Conservation (phyloP, 2,797 vertebrate genomes). For the Agapornis canus region DNA sequence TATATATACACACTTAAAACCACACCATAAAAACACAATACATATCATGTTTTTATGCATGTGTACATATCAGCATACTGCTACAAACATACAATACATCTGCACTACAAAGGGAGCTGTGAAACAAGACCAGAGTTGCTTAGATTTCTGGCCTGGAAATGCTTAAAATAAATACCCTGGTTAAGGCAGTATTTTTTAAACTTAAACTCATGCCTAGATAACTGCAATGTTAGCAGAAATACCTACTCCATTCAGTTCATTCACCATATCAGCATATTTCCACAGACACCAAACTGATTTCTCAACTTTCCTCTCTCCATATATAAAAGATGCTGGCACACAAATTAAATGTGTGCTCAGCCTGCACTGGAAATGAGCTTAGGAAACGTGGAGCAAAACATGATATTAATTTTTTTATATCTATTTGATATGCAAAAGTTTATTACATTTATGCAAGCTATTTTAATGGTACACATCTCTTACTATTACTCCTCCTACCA, state of each 20-base stretch:
- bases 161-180: background rate
- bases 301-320: background rate
- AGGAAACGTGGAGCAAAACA: background rate
- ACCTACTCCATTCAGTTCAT: background rate
- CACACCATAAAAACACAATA: background rate
- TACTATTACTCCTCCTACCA: background rate
- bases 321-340: background rate
- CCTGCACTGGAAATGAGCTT: background rate
- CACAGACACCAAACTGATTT: background rate
- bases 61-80: background rate
- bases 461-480: background rate
- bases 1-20: too few relatives aligned
- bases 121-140: background rate
- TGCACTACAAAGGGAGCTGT: background rate
- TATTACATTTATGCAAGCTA: background rate
- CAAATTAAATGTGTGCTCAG: background rate
- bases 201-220: background rate
- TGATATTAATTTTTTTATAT: background rate
- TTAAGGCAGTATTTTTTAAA: background rate
- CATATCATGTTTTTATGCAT: background rate
- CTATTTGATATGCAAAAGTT: background rate
- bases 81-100: accelerated
- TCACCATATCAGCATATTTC: background rate
- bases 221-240: background rate
- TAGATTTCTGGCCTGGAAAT: background rate